Base-by-base conservation (phyloP, 2,888 invertebrate species). In the Dendrolimus houi region DNA sequence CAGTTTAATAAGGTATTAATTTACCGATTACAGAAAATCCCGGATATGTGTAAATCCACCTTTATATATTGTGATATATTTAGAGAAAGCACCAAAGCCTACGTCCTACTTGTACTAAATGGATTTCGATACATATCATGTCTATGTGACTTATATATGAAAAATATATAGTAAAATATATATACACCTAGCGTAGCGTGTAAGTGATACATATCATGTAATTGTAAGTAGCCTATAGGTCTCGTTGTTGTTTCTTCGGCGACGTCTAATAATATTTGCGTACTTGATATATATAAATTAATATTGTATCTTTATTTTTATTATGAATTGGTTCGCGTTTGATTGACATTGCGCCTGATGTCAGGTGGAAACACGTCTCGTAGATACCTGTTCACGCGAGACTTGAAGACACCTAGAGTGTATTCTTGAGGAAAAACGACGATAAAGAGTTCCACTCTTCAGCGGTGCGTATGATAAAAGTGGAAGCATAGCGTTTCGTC, bases 181-280 rank as follows among this genome's bases (percentile, higher is more conserved):
- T 66, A 70, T 62, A 70, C 66, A 67, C 69, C 68, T 65, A 61
- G 64, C 68, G 62, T 73, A 75, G 69, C 68, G 68, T 74, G 71
- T 63, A 73, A 65, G 55, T 61, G 64, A 64, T 67, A 77, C 77
- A 75, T 77, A 75, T 76, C 75, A 69, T 54, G 52, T 52, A 53
- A 53, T 9, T 8, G 54, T 56, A 54, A 52, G 52, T 54, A 52
- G 52, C 68, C 68, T 70, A 75, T 85, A 86, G 83, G 75, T 65
- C 79, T 85, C 74, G 83, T 87, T 88, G 87, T 88, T 88, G 88
- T 87, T 85, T 83, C 84, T 55, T 79, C 81, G 79, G 70, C 75
- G 81, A 69, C 74, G 78, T 70, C 76, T 77, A 72, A 74, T 74
- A 64, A 59, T 60, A 55, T 52, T 59, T 53, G 59, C 58, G 60